Conservation (phyloP, 1,140 invertebrate genomes). For the Plectus sambesii region DNA sequence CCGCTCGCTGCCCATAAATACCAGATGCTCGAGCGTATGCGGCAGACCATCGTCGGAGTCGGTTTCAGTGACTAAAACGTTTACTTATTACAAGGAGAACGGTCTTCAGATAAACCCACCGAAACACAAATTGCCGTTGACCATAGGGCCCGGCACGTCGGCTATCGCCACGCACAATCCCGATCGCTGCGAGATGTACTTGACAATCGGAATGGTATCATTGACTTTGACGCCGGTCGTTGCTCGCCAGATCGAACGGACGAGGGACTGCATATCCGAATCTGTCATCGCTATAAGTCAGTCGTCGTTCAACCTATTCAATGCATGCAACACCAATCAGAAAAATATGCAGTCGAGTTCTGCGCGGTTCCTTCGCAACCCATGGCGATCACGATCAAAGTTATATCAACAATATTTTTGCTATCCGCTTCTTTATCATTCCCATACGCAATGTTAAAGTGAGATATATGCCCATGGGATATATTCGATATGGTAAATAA, state of each 20-base stretch:
- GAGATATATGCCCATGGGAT: too few species aligned
- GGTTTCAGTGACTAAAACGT: slow-evolving; percentile 72
- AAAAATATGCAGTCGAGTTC: background rate
- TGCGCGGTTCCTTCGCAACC: background rate
- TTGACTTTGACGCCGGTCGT: slow-evolving; percentile 18
- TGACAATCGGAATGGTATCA: slow-evolving; percentile 58
- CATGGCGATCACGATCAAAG: background rate
- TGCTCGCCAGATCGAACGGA: slow-evolving; percentile 18
- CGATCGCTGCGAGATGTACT: slow-evolving; percentile 66
- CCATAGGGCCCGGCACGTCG: slow-evolving; percentile 70
- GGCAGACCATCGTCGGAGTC: slow-evolving; percentile 79
- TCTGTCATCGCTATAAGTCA: slow-evolving; percentile 7
- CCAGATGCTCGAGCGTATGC: slow-evolving; percentile 78
- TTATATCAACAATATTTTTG: slow-evolving; percentile 6
- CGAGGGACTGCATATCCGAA: too few species aligned
- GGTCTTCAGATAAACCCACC: slow-evolving; percentile 53
- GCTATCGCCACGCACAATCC: slow-evolving; percentile 67
- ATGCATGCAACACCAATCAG: slow-evolving; percentile 13
- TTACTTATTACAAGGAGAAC: slow-evolving; percentile 16
- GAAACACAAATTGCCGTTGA: slow-evolving; percentile 70
- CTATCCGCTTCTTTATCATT: too few species aligned
- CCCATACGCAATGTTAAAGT: too few species aligned
- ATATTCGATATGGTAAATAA: too few species aligned
- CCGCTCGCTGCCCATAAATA: slow-evolving; percentile 75
- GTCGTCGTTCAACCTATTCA: slow-evolving; percentile 13